phyloP scores from a whole-genome alignment of 2,797 vertebrate species.

The Gouania willdenowi region DNA sequence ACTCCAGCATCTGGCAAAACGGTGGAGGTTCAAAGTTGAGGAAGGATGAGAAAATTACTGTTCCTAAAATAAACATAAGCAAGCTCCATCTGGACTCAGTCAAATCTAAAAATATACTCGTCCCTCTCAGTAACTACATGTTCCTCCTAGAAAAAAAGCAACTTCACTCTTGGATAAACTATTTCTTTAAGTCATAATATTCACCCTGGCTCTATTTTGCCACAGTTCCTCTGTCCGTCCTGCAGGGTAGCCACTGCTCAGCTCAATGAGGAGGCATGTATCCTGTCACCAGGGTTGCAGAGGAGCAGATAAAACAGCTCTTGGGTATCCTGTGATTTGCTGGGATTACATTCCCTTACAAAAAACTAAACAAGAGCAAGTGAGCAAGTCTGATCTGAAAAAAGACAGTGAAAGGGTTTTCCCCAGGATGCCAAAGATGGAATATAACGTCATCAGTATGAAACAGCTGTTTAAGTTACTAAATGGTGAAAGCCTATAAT shows the following conservation, averaged over 20 bases:
- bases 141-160: slow-evolving; percentile 10
- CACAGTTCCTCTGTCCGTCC: neutral
- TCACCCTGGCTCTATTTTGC: neutral
- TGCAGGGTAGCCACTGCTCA: slow-evolving; percentile 1
- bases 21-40: slow-evolving; percentile 88
- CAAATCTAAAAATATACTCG: too few species aligned
- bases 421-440: too few species aligned
- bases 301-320: slow-evolving; percentile 37
- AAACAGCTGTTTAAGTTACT: too few species aligned
- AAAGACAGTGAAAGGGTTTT: too few species aligned
- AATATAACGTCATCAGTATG: too few species aligned
- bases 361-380: too few species aligned
- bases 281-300: slow-evolving; percentile 18
- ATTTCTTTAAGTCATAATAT: neutral
- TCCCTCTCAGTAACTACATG: too few species aligned
- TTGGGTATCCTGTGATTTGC: slow-evolving; percentile 60
- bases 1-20: slow-evolving; percentile 7
- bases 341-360: slow-evolving; percentile 41
- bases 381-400: too few species aligned
- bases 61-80: slow-evolving; percentile 85
- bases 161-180: neutral
- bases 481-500: too few species aligned
- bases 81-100: too few species aligned
- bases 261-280: slow-evolving; percentile 15
- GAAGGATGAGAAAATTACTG: slow-evolving; percentile 65